These are phyloP conservation scores for Threskiornis aethiopicus DNA, from an alignment of 2,797 vertebrate genomes.

Conservation along the genomic window DNA sequence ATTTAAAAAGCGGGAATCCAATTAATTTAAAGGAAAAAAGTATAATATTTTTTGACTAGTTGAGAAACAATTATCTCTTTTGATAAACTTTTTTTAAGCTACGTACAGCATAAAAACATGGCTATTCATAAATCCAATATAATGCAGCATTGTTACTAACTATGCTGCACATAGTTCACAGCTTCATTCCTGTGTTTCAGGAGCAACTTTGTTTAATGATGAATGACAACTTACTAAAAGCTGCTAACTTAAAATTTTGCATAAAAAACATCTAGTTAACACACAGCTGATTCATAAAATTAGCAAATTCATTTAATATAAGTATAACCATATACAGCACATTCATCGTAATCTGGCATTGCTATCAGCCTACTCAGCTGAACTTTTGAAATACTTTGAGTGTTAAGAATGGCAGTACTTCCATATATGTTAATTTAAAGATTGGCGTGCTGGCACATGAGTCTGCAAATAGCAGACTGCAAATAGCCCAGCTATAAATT, in stretches of 20 bases:
- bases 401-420: neutral
- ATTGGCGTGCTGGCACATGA: neutral
- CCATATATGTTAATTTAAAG: neutral
- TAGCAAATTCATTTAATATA: neutral
- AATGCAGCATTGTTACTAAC: neutral
- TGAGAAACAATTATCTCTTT: neutral
- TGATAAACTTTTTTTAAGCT: neutral
- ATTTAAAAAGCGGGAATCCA: neutral
- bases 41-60: neutral
- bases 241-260: neutral
- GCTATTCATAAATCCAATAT: neutral
- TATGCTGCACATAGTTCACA: neutral
- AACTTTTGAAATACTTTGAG: neutral
- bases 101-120: neutral
- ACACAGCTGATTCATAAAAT: neutral
- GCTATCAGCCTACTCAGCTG: neutral
- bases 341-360: neutral
- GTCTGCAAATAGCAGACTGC: neutral
- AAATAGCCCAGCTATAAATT: neutral
- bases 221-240: conserved; percentile 1
- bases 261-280: neutral
- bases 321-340: neutral
- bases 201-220: conserved; percentile 13
- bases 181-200: conserved; percentile 3
- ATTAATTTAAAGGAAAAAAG: neutral